Evolutionary conservation across 2,797 vertebrate species (phyloP).

Genomic region (Eutrigla gurnardus): DNA sequence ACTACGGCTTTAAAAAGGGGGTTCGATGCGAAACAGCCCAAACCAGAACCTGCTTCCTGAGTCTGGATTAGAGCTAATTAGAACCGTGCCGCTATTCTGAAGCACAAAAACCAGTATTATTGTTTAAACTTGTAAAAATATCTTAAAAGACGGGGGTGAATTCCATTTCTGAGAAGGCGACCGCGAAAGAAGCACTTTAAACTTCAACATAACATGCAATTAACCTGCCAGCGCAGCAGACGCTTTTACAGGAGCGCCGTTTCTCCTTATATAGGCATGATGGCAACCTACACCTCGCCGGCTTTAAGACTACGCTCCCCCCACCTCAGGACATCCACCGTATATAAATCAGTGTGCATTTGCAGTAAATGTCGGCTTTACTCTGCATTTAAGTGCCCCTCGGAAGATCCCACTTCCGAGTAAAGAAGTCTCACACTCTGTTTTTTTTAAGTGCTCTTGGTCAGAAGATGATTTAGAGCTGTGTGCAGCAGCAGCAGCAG

Average conservation of each 20-base stretch:
- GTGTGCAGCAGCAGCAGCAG: background rate
- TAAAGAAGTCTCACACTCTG: background rate
- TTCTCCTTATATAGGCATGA: constrained; percentile 73
- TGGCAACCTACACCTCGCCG: constrained; percentile 30
- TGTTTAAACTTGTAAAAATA: constrained; percentile 75
- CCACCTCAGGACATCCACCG: constrained; percentile 49
- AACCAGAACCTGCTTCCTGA: constrained; percentile 57
- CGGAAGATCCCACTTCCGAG: constrained; percentile 20
- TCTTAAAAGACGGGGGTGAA: constrained; percentile 47
- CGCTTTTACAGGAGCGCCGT: constrained; percentile 46
- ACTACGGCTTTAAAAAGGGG: constrained; percentile 39
- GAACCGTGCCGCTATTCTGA: constrained; percentile 48
- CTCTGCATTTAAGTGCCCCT: constrained; percentile 44
- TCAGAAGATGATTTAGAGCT: constrained; percentile 26
- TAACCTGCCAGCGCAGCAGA: constrained; percentile 70
- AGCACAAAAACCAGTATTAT: constrained; percentile 66
- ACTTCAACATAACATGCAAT: constrained; percentile 67
- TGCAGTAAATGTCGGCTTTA: constrained; percentile 49
- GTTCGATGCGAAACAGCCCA: constrained; percentile 19
- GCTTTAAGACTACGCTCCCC: constrained; percentile 21
- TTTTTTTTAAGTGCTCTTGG: constrained; percentile 8
- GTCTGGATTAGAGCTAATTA: constrained; percentile 67
- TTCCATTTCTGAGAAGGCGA: constrained; percentile 67
- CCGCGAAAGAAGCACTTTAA: constrained; percentile 62
- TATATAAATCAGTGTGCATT: constrained; percentile 53